Percentiles rank a stretch among this genome's conserved stretches.
Conservation (phyloP, 2,113 vertebrate genomes). For the Heterotis niloticus region DNA sequence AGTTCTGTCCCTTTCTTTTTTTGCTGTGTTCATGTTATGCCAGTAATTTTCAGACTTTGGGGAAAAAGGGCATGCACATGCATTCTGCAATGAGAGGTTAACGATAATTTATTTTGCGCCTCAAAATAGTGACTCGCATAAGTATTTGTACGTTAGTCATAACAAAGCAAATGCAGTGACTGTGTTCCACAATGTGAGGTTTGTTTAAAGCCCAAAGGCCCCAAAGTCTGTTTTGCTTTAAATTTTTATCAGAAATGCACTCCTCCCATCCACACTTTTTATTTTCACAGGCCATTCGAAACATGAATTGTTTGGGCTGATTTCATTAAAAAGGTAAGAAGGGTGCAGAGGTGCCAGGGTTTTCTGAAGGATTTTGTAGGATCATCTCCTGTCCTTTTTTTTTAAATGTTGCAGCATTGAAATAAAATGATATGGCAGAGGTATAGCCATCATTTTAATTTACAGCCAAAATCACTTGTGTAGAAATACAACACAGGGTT, state of each 20-base stretch:
- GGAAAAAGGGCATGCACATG: no score
- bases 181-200: background rate
- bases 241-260: background rate
- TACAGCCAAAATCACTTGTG: background rate
- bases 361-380: background rate
- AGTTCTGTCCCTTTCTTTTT: no score
- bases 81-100: no score
- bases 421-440: background rate
- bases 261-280: background rate
- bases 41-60: no score
- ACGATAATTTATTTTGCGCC: no score
- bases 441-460: background rate
- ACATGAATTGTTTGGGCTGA: background rate
- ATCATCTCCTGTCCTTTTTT: background rate
- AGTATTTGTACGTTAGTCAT: slow-evolving; percentile 4
- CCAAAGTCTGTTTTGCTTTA: slow-evolving; percentile 9
- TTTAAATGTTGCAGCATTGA: background rate
- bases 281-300: slow-evolving; percentile 8
- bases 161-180: slow-evolving; percentile 6
- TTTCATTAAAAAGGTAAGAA: slow-evolving; percentile 11
- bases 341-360: background rate
- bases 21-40: no score
- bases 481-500: background rate
- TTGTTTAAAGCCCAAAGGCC: background rate
- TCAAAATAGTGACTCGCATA: background rate